These are phyloP conservation scores for Mirounga angustirostris DNA, from an alignment of 2,113 vertebrate species.

Conservation along the genomic window DNA sequence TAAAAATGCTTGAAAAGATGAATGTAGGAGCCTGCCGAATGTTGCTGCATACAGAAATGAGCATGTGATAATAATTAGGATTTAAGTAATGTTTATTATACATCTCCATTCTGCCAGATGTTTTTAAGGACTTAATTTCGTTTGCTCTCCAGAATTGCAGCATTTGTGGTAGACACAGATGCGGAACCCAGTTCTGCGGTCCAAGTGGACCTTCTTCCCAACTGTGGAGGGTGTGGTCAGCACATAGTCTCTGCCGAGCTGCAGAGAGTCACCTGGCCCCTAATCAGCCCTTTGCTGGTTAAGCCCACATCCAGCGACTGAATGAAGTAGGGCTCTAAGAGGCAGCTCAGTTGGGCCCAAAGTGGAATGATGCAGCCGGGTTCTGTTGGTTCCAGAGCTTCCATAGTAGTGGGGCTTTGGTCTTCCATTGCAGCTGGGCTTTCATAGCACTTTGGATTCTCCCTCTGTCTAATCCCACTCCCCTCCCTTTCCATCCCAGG, in stretches of 20 bases:
- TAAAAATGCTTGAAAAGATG: background rate
- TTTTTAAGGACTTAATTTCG: background rate
- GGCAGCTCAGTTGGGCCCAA: no score
- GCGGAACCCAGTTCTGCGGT: background rate
- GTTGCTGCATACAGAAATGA: background rate
- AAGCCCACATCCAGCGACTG: background rate
- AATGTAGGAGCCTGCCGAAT: rapidly evolving
- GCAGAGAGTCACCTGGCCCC: background rate
- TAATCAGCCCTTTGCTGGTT: background rate
- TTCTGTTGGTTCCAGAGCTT: background rate
- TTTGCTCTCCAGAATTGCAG: background rate
- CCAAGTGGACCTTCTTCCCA: background rate
- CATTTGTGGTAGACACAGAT: background rate
- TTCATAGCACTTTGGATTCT: background rate
- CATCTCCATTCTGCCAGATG: background rate
- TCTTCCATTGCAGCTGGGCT: background rate
- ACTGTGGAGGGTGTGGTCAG: background rate
- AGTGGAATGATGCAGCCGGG: no score
- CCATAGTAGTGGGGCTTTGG: background rate
- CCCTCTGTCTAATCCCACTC: background rate
- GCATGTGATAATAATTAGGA: background rate
- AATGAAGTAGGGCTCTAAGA: background rate
- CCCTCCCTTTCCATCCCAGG: background rate
- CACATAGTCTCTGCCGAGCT: background rate
- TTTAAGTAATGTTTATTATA: background rate